A percentile compares a stretch with the other conserved stretches of the same genome.
phyloP scores from a whole-genome alignment of 1,140 invertebrate species.

The Coenobita brevimanus region DNA sequence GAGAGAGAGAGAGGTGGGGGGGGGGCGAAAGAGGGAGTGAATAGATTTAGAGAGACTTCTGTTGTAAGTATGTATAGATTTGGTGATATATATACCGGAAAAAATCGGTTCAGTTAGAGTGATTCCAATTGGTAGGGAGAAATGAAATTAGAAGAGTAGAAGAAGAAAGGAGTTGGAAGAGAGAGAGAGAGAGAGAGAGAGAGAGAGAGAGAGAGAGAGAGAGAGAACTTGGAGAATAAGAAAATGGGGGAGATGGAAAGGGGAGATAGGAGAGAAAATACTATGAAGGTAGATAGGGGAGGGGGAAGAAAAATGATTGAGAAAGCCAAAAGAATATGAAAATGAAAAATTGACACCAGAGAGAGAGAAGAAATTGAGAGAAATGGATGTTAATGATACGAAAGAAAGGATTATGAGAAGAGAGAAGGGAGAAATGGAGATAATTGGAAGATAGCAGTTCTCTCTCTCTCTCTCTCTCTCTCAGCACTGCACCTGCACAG shows the following conservation, averaged over 20 bases:
- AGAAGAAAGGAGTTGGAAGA: background rate
- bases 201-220: slow-evolving; percentile 4
- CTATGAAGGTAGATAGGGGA: background rate
- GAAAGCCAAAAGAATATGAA: background rate
- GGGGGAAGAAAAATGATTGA: background rate
- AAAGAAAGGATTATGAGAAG: background rate
- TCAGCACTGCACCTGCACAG: background rate
- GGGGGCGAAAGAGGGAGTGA: slow-evolving; percentile 7
- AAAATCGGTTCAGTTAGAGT: too few relatives aligned
- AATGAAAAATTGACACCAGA: background rate
- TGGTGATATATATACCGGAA: too few relatives aligned
- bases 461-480: background rate
- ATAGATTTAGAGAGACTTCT: background rate
- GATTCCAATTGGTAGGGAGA: background rate
- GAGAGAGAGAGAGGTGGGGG: background rate
- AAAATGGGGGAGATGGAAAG: background rate
- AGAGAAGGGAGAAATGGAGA: background rate
- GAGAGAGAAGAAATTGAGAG: background rate
- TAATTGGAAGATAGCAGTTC: background rate
- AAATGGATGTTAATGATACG: background rate
- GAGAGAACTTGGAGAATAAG: background rate
- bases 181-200: background rate
- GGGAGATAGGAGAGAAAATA: too few relatives aligned
- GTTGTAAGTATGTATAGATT: too few relatives aligned
- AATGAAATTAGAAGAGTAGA: background rate